Percentiles rank a stretch among this genome's conserved stretches.
phyloP scores from a whole-genome alignment of 2,888 invertebrate species.

The Scaptomyza tumidula region DNA sequence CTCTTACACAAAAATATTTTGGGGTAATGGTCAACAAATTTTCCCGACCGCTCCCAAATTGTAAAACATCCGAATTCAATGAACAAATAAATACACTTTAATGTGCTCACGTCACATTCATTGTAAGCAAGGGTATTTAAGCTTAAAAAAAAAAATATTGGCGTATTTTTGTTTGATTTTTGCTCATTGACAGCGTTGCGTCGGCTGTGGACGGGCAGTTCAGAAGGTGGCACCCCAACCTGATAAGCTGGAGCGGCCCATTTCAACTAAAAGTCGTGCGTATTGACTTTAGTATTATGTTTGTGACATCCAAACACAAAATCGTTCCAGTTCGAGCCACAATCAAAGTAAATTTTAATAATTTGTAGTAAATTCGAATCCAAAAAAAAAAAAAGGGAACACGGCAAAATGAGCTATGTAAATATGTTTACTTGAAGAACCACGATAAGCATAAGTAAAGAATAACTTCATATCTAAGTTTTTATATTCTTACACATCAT shows the following conservation, averaged over 20 bases:
- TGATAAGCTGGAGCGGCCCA: constrained; percentile 45
- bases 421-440: too few species aligned
- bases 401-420: background rate
- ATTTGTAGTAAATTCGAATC: background rate
- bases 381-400: too few species aligned
- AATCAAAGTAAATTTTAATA: background rate
- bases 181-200: constrained; percentile 21
- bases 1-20: too few species aligned
- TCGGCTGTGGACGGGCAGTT: constrained; percentile 31
- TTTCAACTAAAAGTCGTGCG: background rate
- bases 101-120: too few species aligned
- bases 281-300: background rate
- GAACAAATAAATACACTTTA: too few species aligned
- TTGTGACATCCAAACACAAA: background rate
- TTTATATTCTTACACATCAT: too few species aligned
- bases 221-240: constrained; percentile 48
- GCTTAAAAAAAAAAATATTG: background rate
- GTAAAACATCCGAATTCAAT: too few species aligned
- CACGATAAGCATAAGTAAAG: too few species aligned
- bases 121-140: background rate
- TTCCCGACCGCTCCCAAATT: too few species aligned
- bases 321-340: background rate
- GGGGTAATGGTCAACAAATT: too few species aligned
- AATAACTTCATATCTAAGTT: too few species aligned
- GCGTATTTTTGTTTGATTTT: background rate